Base-by-base conservation (phyloP, 2,888 invertebrate genomes). In the Prosopocoilus inquinatus region DNA sequence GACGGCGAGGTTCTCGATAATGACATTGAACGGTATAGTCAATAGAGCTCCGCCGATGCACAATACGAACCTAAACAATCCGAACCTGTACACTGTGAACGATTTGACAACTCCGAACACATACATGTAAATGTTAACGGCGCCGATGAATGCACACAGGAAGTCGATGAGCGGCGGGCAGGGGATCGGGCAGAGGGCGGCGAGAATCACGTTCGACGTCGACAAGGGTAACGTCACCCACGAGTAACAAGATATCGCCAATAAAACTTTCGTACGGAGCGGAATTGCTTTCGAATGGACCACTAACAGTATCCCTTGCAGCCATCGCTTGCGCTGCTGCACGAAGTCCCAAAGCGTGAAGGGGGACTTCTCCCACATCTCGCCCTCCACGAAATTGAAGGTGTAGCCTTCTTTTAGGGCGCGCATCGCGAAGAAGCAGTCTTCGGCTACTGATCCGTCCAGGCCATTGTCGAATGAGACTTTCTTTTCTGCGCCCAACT, bases 321-420 rank as follows among this genome's bases (percentile, higher is more conserved):
- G 84, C 97, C 97, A 97, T 50, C 97, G 84, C 75, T 97, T 97
- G 55, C 97, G 83, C 73, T 97, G 97, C 75, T 96, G 96, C 65
- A 97, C 85, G 70, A 97, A 95, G 76, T 97, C 97, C 85, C 90
- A 89, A 33, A 97, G 78, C 1, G 94, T 93, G 75, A 97, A 97
- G 2, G 97, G 96, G 4, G 94, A 94, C 74, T 97, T 96, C 75
- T 97, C 97, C 90, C 96, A 96, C 96, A 97, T 96, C 80, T 97
- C 97, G 47, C 97, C 96, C 75, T 97, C 96, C 63, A 97, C 88
- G 78, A 96, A 97, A 75, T 94, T 92, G 77, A 97, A 97, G 13
- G 89, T 84, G 75, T 91, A 96, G 20, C 96, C 96, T 75, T 92
- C 86, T 60, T 86, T 85, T 76, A 89, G 94, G 2, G 96, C 96